Percentiles rank a stretch among this genome's conserved stretches.
Conservation (phyloP, 2,888 invertebrate species). For the Subacronicta megacephala region DNA sequence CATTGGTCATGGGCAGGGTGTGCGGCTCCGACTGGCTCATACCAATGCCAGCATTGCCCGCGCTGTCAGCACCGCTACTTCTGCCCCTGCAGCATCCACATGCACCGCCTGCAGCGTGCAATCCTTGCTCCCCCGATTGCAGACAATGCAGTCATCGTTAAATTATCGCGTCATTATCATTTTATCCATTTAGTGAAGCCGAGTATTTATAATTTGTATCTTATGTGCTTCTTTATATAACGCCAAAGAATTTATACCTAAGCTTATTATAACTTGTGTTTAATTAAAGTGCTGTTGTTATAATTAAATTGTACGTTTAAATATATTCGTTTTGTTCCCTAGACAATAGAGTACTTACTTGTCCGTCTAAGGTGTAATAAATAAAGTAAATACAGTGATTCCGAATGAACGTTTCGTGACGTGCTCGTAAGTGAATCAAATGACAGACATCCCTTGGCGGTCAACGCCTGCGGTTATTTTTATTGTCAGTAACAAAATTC, state of each 20-base stretch:
- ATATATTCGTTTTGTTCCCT: conserved; percentile 7
- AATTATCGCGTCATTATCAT: conserved; percentile 19
- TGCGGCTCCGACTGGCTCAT: conserved; percentile 88
- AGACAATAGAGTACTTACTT: not conserved
- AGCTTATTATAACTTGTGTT: conserved; percentile 49
- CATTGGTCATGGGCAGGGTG: conserved; percentile 86
- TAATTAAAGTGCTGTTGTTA: conserved; percentile 47
- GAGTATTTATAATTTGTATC: conserved; percentile 25
- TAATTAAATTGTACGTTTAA: conserved; percentile 53
- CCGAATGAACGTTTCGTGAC: not conserved
- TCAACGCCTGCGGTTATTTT: conserved; percentile 68
- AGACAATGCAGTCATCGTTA: conserved; percentile 83
- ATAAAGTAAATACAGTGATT: conserved; percentile 2
- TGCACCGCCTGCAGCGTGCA: conserved; percentile 70
- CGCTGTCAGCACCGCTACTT: conserved; percentile 78
- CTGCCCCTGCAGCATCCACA: conserved; percentile 83
- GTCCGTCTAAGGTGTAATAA: not conserved
- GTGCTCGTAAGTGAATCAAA: conserved; percentile 57
- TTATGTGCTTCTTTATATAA: conserved; percentile 46
- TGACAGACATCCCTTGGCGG: conserved; percentile 45
- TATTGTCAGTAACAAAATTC: conserved; percentile 74
- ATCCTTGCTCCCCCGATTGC: conserved; percentile 84
- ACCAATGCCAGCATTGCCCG: conserved; percentile 80
- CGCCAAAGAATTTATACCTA: conserved; percentile 55
- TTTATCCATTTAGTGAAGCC: conserved; percentile 12